phyloP scores from a whole-genome alignment of 2,888 invertebrate species.

The Cephus rjabovi region DNA sequence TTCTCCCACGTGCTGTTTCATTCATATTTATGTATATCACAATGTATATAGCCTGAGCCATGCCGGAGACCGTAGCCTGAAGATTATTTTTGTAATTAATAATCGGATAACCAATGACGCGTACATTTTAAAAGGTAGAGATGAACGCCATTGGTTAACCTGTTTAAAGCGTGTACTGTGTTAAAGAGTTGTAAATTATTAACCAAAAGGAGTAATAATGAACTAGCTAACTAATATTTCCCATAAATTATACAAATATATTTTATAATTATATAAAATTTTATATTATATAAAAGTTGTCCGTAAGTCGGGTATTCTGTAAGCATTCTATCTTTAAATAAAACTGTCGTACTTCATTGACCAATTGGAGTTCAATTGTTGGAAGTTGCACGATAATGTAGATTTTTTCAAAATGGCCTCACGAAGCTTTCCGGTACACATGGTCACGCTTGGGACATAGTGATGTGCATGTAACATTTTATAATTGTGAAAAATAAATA shows the following conservation, averaged over 20 bases:
- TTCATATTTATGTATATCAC: not conserved
- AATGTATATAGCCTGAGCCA: too few species aligned
- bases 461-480: constrained; percentile 9
- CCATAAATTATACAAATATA: not conserved
- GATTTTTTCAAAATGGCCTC: not conserved
- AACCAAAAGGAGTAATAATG: not conserved
- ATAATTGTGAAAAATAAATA: constrained; percentile 24
- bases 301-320: not conserved
- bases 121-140: not conserved
- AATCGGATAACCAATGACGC: not conserved
- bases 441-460: constrained; percentile 24
- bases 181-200: not conserved
- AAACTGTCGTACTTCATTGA: not conserved
- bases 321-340: not conserved
- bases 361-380: not conserved
- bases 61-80: too few species aligned
- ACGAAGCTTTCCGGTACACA: constrained; percentile 66
- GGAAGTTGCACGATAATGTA: not conserved
- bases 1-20: not conserved
- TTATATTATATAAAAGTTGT: not conserved
- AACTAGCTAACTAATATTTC: not conserved
- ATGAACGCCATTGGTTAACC: not conserved
- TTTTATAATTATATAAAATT: not conserved
- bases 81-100: not conserved
- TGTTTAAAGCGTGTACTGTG: not conserved